Base-by-base conservation (phyloP, 2,797 vertebrate genomes). In the Spondyliosoma cantharus region DNA sequence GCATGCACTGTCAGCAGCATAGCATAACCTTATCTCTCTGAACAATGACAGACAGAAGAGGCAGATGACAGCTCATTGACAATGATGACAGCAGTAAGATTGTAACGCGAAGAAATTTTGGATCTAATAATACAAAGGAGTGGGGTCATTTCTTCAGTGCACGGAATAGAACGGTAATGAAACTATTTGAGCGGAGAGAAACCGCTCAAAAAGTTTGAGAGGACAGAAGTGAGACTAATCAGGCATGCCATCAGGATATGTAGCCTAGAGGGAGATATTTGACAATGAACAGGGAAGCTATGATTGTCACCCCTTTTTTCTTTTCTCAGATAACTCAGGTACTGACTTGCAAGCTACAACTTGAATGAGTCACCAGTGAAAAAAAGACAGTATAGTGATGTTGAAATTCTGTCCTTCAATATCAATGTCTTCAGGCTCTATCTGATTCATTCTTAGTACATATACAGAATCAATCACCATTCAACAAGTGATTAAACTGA, bases 1-100 rank as follows among this genome's bases (percentile, higher is more conserved):
- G 84, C 22, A 11, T 92, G 93, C 91, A 73, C 82, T 46, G 91
- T 92, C 90, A 94, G 93, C 91, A 91, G 66, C 59, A 53, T 75
- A 53, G 81, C 80, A 82, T n/a, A 71, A 66, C n/a, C 43, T 86
- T 84, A 85, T 87, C 84, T 86, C 76, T 76, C 43, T 78, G 56
- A 84, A 86, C 77, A 74, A 71, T 80, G 80, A 89, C 70, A 73
- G 75, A 71, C 6, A 60, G 29, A 80, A 71, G 69, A 80, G 59
- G 49, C 64, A 70, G 63, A 76, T 72, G 73, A 78, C 63, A 63
- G 60, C 4, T 5, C 19, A 60, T 32, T 62, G 46, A 77, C 17
- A 76, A 11, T 27, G 17, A 29, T 60, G 32, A 74, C n/a, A 71
- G 45, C 8, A 46, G 11, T 25, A n/a, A 54, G 22, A 48, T 37